Base-by-base conservation (phyloP, 2,113 vertebrate genomes). In the Upupa epops region DNA sequence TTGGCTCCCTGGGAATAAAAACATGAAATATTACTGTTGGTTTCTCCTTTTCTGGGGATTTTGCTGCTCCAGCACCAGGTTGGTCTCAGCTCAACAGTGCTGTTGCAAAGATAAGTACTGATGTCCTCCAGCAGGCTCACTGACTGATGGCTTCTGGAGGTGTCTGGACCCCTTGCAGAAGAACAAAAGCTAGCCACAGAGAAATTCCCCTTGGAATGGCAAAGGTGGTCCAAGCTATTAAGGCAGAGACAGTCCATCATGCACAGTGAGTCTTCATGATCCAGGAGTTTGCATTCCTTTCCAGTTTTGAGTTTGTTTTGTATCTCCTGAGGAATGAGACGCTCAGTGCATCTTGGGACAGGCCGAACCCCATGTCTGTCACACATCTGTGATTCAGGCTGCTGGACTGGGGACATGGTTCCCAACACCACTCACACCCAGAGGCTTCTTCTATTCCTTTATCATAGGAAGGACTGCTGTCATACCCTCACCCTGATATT, bases 21-120 rank as follows among this genome's bases (percentile, higher is more conserved):
- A 18, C 4, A 13, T 6, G 48, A 81, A 84, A 31, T 63, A 42
- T 15, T 32, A 0, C 0, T 8, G 1, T n/a, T 49, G n/a, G 6
- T 74, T 71, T 52, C 76, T 83, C 49, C 60, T 63, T 7, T 46
- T 37, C 72, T 3, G 11, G 64, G 55, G 45, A 5, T 32, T 32
- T n/a, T 28, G 12, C 2, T 66, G 70, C 34, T 68, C 66, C 66
- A 58, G 77, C 45, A 26, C 16, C n/a, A 19, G 16, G 9, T 0
- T 52, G 31, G 11, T 31, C 9, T 31, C 31, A 24, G 31, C 54
- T 68, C 69, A 51, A 4, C 7, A 2, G 0, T 1, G 17, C 17
- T 34, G 48, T 32, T 73, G 58, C 64, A 48, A 46, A 65, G 40
- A 5, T 18, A 48, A 61, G 1, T n/a, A 1, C 16, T 0, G 0